Conservation (phyloP, 2,113 vertebrate species). For the Gobius niger region DNA sequence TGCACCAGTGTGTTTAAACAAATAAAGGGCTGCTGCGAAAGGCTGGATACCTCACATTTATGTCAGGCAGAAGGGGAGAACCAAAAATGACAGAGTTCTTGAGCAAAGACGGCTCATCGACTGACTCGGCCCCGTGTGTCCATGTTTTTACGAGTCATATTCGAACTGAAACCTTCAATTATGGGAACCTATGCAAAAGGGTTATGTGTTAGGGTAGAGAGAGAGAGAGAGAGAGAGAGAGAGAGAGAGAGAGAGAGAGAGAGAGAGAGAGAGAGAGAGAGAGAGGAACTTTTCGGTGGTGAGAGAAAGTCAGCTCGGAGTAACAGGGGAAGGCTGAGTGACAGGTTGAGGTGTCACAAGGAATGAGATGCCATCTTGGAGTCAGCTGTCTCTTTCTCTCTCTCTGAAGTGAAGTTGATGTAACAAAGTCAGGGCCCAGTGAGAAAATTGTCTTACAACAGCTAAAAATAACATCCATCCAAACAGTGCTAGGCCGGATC, state of each 20-base stretch:
- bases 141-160: not conserved
- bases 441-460: too few species aligned
- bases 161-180: not conserved
- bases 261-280: conserved; percentile 1
- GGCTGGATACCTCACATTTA: conserved; percentile 1
- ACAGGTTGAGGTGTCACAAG: conserved; percentile 9
- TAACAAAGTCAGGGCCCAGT: not conserved
- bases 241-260: not conserved
- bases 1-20: not conserved
- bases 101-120: conserved; percentile 18
- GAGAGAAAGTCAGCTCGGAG: conserved; percentile 11
- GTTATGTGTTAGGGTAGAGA: not conserved
- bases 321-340: conserved; percentile 7
- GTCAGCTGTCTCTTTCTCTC: not conserved
- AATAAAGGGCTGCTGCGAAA: not conserved
- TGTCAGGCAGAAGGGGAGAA: conserved; percentile 9
- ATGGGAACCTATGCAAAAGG: not conserved
- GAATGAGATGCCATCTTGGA: conserved; percentile 3
- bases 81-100: conserved; percentile 12
- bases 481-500: too few species aligned
- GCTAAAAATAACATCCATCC: too few species aligned
- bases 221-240: not conserved
- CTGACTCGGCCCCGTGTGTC: conserved; percentile 19
- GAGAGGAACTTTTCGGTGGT: not conserved
- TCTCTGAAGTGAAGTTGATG: not conserved